These are phyloP conservation scores for Mythimna vitellina DNA, from an alignment of 2,888 invertebrate species.

Conservation along the genomic window DNA sequence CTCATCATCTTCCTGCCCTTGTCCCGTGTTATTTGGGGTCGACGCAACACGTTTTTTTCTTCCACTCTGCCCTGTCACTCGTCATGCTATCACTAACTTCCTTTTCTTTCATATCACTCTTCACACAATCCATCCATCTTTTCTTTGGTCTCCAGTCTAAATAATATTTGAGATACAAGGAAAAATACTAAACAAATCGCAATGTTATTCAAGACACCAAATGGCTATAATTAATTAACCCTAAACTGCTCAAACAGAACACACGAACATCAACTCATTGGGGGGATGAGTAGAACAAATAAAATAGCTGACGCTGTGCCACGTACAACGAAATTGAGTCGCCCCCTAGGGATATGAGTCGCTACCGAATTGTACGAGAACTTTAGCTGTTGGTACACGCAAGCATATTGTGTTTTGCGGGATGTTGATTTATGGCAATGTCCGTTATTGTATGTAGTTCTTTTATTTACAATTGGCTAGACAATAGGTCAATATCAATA, in stretches of 20 bases:
- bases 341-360: constrained; percentile 50
- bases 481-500: no score
- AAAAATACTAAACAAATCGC: neutral
- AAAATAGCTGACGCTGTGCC: constrained; percentile 57
- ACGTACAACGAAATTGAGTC: constrained; percentile 59
- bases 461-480: no score
- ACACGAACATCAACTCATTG: constrained; percentile 43
- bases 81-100: no score
- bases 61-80: no score
- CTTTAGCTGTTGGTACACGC: constrained; percentile 37
- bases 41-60: no score
- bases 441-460: neutral
- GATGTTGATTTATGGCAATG: constrained; percentile 30
- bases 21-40: no score
- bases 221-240: constrained; percentile 35
- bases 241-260: constrained; percentile 33
- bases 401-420: constrained; percentile 21
- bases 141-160: no score
- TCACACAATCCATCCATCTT: no score
- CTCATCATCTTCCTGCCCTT: no score
- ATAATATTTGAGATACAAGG: no score
- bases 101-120: no score
- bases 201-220: neutral
- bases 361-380: constrained; percentile 35
- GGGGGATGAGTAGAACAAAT: constrained; percentile 55